Conservation (phyloP, 2,888 invertebrate genomes). For the Drosophila colorata region DNA sequence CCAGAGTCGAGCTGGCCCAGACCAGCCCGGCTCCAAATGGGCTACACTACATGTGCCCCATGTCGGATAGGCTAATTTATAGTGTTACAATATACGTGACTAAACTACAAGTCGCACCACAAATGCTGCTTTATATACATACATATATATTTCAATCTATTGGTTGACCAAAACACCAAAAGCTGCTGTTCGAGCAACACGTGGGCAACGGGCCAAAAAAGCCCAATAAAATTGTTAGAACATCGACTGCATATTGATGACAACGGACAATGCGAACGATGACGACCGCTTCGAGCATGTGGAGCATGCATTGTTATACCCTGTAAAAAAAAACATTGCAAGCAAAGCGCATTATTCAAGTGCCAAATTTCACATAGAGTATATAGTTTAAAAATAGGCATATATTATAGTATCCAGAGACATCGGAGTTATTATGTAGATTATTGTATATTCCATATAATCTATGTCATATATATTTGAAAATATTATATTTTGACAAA, state of each 20-base stretch:
- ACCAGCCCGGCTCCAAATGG: conserved; percentile 18
- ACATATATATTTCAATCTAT: conserved; percentile 28
- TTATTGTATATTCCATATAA: too few relatives aligned
- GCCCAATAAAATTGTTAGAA: conserved; percentile 61
- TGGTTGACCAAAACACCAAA: conserved; percentile 35
- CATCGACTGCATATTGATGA: conserved; percentile 75
- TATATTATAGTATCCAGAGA: too few relatives aligned
- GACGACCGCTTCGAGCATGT: conserved; percentile 19
- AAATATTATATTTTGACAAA: too few relatives aligned
- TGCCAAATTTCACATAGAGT: not conserved
- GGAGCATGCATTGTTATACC: conserved; percentile 34
- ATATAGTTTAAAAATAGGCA: too few relatives aligned
- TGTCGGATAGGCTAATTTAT: conserved; percentile 64
- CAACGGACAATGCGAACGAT: conserved; percentile 31
- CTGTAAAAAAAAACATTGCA: conserved; percentile 8
- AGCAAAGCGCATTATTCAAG: not conserved
- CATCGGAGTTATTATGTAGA: too few relatives aligned
- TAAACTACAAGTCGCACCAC: conserved; percentile 52
- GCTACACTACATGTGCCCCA: conserved; percentile 21
- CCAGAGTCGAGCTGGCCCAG: not conserved
- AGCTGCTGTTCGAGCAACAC: conserved; percentile 33
- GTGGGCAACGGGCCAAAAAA: conserved; percentile 61
- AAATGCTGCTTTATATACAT: conserved; percentile 15
- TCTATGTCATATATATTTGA: too few relatives aligned
- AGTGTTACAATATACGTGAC: conserved; percentile 71